phyloP scores from a whole-genome alignment of 2,888 invertebrate genomes.

The Synanthedon andrenaeformis region DNA sequence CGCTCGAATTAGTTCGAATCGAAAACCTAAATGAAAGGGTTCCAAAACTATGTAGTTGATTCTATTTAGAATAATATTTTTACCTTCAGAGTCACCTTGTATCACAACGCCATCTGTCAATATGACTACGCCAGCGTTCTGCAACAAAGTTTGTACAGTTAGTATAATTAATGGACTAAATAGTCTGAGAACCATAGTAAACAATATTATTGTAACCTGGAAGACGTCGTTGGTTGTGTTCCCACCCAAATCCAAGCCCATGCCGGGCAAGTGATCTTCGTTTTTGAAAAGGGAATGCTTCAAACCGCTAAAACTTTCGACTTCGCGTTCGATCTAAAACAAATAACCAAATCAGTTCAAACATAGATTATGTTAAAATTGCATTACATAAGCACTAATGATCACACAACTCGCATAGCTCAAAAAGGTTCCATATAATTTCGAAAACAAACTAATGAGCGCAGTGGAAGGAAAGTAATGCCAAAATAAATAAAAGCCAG shows the following conservation, averaged over 20 bases:
- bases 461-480: too few relatives aligned
- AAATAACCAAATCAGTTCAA: not conserved
- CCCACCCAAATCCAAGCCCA: constrained; percentile 53
- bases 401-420: not conserved
- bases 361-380: too few relatives aligned
- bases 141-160: constrained; percentile 24
- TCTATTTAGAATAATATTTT: constrained; percentile 15
- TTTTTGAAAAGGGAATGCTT: constrained; percentile 52
- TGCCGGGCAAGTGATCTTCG: constrained; percentile 44
- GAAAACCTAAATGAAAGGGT: too few relatives aligned
- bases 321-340: constrained; percentile 55
- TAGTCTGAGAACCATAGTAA: too few relatives aligned
- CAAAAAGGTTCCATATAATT: too few relatives aligned
- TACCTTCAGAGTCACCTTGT: constrained; percentile 72
- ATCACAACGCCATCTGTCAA: constrained; percentile 79
- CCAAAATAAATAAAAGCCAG: too few relatives aligned
- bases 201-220: constrained; percentile 21
- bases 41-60: not conserved
- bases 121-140: constrained; percentile 83
- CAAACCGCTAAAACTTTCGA: constrained; percentile 55
- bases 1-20: not conserved
- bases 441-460: too few relatives aligned
- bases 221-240: constrained; percentile 49
- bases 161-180: too few relatives aligned
- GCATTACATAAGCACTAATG: not conserved